phyloP scores from a whole-genome alignment of 2,888 invertebrate species.

The Tachina grossa region DNA sequence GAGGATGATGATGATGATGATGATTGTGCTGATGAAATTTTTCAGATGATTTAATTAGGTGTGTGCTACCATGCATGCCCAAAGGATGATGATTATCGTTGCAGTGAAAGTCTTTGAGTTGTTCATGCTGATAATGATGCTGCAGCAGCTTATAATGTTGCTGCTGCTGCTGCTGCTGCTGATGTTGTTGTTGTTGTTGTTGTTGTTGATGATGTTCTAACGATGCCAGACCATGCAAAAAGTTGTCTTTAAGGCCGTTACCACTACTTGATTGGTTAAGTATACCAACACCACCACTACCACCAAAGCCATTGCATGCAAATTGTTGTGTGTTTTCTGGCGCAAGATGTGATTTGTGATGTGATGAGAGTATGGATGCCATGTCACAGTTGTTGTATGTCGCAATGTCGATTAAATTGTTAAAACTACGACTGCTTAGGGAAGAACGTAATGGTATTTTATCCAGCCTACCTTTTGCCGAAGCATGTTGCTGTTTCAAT shows the following conservation, averaged over 20 bases:
- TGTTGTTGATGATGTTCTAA: conserved; percentile 75
- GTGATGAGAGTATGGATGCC: conserved; percentile 76
- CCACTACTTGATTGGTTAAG: conserved; percentile 77
- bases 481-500: conserved; percentile 62
- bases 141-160: conserved; percentile 72
- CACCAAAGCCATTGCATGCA: conserved; percentile 71
- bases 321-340: conserved; percentile 57
- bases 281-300: conserved; percentile 70
- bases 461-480: conserved; percentile 68
- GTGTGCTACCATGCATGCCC: conserved; percentile 58
- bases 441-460: conserved; percentile 72
- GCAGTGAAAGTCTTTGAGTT: conserved; percentile 69
- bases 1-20: conserved; percentile 48
- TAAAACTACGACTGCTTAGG: conserved; percentile 78
- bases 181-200: conserved; percentile 72
- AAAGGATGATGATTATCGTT: conserved; percentile 72
- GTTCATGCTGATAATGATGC: conserved; percentile 69
- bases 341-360: conserved; percentile 78
- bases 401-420: conserved; percentile 79
- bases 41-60: conserved; percentile 63
- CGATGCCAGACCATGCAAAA: conserved; percentile 74
- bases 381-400: conserved; percentile 73
- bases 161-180: too few relatives aligned
- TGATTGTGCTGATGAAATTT: conserved; percentile 67
- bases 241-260: conserved; percentile 81